phyloP scores from a whole-genome alignment of 2,888 invertebrate genomes.

The Drosophila borealis region DNA sequence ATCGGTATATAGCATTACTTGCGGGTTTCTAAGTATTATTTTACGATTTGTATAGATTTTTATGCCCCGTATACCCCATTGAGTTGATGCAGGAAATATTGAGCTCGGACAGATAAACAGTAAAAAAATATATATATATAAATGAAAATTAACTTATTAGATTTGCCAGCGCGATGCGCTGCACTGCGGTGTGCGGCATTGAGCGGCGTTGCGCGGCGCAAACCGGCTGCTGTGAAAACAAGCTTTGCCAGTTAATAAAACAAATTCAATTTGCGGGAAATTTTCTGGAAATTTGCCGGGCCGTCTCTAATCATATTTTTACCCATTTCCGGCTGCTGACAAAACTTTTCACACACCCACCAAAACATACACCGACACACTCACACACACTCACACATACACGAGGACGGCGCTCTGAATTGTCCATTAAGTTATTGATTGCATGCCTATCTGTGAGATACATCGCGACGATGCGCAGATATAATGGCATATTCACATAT shows the following conservation, averaged over 20 bases:
- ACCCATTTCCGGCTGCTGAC: constrained; percentile 62
- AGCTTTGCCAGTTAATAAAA: constrained; percentile 48
- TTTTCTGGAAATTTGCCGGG: constrained; percentile 33
- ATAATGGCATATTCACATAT: constrained; percentile 5
- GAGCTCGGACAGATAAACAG: constrained; percentile 6
- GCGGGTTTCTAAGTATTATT: background rate
- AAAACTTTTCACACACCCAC: constrained; percentile 71
- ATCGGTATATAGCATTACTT: background rate
- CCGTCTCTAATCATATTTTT: constrained; percentile 48
- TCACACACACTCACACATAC: constrained; percentile 10
- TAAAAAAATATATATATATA: constrained; percentile 22
- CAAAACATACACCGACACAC: constrained; percentile 27
- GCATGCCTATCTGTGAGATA: constrained; percentile 51
- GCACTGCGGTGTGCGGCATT: background rate
- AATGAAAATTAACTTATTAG: constrained; percentile 51
- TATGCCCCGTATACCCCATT: background rate
- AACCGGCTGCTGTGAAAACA: constrained; percentile 21
- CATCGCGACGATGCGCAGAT: constrained; percentile 2
- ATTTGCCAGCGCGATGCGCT: constrained; percentile 16
- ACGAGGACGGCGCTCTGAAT: constrained; percentile 37
- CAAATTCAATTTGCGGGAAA: constrained; percentile 58
- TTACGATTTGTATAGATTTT: background rate
- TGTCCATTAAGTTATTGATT: constrained; percentile 65
- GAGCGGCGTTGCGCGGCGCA: background rate
- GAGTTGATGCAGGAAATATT: background rate